These are phyloP conservation scores for Australoheros facetus DNA, from an alignment of 2,797 vertebrate species.

Conservation along the genomic window DNA sequence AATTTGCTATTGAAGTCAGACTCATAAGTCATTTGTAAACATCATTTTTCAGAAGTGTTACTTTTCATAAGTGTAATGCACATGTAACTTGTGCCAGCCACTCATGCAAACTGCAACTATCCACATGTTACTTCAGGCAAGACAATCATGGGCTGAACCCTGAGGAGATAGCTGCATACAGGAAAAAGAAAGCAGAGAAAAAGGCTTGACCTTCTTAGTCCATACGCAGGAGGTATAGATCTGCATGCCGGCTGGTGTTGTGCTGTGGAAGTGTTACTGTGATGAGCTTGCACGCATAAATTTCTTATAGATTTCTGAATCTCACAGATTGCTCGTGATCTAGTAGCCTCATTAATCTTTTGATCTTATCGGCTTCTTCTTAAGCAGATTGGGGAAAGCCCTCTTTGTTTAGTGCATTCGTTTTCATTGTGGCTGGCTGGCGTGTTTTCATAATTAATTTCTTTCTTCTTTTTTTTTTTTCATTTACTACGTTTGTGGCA, in stretches of 20 bases:
- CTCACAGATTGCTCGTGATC: slow-evolving; percentile 40
- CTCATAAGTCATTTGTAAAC: not conserved
- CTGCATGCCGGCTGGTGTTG: slow-evolving; percentile 59
- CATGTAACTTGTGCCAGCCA: not conserved
- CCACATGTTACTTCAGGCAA: slow-evolving; percentile 74
- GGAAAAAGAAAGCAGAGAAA: slow-evolving; percentile 87
- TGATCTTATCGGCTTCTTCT: slow-evolving; percentile 63
- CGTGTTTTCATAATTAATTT: slow-evolving; percentile 13
- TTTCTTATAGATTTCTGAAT: slow-evolving; percentile 36
- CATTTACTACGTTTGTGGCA: slow-evolving; percentile 7
- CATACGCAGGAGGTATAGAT: slow-evolving; percentile 80
- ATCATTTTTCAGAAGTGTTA: not conserved
- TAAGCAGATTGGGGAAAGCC: slow-evolving; percentile 61
- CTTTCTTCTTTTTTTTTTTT: not conserved
- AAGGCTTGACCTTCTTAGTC: slow-evolving; percentile 74
- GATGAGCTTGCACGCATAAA: not conserved
- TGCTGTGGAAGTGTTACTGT: slow-evolving; percentile 45
- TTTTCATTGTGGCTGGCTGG: slow-evolving; percentile 12
- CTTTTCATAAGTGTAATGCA: not conserved
- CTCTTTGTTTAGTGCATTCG: slow-evolving; percentile 38
- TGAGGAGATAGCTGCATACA: slow-evolving; percentile 85
- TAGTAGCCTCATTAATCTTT: slow-evolving; percentile 57
- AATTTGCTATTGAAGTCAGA: not conserved
- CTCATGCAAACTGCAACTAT: slow-evolving; percentile 42
- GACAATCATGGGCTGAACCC: slow-evolving; percentile 86